Conservation (phyloP, 2,797 vertebrate species). For the Mormyrus hasselquistii region DNA sequence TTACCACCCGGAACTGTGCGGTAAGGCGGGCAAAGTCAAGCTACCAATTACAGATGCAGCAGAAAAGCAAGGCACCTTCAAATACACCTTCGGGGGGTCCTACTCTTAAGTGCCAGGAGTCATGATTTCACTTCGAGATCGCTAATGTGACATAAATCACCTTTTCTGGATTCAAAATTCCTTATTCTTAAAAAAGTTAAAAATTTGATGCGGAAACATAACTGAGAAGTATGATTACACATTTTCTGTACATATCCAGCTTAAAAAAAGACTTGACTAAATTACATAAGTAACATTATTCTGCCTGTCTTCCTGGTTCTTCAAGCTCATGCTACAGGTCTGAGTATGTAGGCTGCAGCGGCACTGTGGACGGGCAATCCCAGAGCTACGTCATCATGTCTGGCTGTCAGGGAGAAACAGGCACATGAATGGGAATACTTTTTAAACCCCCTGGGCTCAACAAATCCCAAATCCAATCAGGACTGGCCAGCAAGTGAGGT, state of each 20-base stretch:
- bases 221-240: not conserved
- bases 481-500: slow-evolving; percentile 46
- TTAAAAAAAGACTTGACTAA: not conserved
- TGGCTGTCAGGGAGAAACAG: not conserved
- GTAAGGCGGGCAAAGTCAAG: not conserved
- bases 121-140: not conserved
- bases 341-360: not conserved
- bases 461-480: slow-evolving; percentile 28
- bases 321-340: not conserved
- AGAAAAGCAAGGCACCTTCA: slow-evolving; percentile 7
- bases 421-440: not conserved
- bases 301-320: not conserved
- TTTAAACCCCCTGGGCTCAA: not conserved
- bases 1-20: not conserved
- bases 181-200: not conserved
- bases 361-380: not conserved
- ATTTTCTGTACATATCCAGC: not conserved
- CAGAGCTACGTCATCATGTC: not conserved
- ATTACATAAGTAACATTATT: not conserved
- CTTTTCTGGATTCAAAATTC: not conserved
- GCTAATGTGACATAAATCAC: not conserved
- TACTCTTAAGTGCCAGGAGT: not conserved
- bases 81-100: not conserved
- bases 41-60: not conserved
- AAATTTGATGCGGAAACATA: not conserved